These are phyloP conservation scores for Neostethus bicornis DNA, from an alignment of 2,797 vertebrate species.

Conservation along the genomic window DNA sequence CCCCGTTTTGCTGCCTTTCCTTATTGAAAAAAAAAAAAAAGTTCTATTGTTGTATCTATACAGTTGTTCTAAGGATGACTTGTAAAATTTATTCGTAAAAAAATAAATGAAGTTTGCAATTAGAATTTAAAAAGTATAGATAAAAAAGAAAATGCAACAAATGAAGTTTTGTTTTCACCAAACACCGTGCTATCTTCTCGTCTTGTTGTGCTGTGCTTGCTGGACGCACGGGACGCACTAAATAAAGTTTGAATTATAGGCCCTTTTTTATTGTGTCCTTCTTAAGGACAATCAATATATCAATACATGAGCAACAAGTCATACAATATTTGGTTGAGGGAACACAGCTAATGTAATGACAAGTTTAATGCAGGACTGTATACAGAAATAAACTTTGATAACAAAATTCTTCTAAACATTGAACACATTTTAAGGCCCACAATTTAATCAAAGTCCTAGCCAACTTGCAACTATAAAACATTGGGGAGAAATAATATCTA, in stretches of 20 bases:
- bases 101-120: too few relatives aligned
- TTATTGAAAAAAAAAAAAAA: too few relatives aligned
- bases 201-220: constrained; percentile 12
- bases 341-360: constrained; percentile 40
- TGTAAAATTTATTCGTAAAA: too few relatives aligned
- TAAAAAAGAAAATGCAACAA: too few relatives aligned
- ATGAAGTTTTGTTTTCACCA: too few relatives aligned
- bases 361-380: constrained; percentile 49
- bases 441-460: not conserved
- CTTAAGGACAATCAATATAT: constrained; percentile 30
- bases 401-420: constrained; percentile 35
- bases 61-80: too few relatives aligned
- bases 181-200: not conserved
- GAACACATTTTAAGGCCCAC: not conserved
- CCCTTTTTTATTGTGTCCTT: constrained; percentile 28
- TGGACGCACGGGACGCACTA: constrained; percentile 2
- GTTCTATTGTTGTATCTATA: too few relatives aligned
- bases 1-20: constrained; percentile 8
- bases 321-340: constrained; percentile 35
- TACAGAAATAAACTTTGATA: constrained; percentile 49
- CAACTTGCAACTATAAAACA: constrained; percentile 2
- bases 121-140: too few relatives aligned
- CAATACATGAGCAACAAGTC: constrained; percentile 35
- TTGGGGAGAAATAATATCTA: not conserved
- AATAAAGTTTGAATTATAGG: constrained; percentile 28